These are phyloP conservation scores for Canis aureus DNA, from an alignment of 2,113 vertebrate genomes.

Conservation along the genomic window DNA sequence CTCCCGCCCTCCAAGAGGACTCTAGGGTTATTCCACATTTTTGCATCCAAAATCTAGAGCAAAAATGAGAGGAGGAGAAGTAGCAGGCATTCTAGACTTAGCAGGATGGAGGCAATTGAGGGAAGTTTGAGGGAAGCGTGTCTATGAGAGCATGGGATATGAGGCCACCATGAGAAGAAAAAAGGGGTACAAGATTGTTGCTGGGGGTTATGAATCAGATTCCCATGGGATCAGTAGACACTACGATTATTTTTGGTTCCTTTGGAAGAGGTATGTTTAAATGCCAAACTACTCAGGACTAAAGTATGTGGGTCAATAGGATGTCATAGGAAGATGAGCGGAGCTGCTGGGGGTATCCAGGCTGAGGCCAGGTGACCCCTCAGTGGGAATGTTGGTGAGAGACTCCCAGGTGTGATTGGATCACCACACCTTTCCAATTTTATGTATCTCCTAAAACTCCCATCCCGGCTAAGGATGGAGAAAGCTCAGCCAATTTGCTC, in stretches of 20 bases:
- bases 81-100: neutral
- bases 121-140: neutral
- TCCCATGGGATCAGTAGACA: neutral
- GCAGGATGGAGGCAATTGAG: neutral
- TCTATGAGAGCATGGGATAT: neutral
- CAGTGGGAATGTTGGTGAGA: neutral
- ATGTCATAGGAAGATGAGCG: neutral
- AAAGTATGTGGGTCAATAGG: neutral
- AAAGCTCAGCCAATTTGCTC: neutral
- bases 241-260: neutral
- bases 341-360: neutral
- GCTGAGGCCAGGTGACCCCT: neutral
- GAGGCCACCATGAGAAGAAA: neutral
- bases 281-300: neutral
- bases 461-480: neutral
- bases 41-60: neutral
- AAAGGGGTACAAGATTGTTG: neutral
- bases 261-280: neutral
- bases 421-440: rapidly evolving
- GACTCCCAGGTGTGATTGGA: too few species aligned
- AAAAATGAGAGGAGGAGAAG: neutral
- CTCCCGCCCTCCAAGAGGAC: neutral
- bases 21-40: neutral
- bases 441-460: neutral
- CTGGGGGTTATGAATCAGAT: neutral